Percentiles rank a stretch among this genome's conserved stretches.
phyloP scores from a whole-genome alignment of 2,888 invertebrate genomes.

The Altica lythri region DNA sequence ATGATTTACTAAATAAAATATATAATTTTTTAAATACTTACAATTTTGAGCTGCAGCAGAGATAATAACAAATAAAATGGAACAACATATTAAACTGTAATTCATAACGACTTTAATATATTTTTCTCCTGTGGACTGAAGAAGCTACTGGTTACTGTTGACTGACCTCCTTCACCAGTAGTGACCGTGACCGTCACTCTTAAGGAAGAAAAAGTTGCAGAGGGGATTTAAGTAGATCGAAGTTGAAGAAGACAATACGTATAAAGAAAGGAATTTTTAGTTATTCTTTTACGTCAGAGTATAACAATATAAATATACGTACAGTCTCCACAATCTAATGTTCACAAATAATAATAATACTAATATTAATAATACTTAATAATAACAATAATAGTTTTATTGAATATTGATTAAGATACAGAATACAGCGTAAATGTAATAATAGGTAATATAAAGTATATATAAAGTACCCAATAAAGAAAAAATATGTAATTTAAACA shows the following conservation, averaged over 20 bases:
- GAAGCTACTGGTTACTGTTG: conserved; percentile 23
- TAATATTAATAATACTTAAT: no score
- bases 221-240: conserved; percentile 28
- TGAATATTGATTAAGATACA: no score
- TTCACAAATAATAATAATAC: no score
- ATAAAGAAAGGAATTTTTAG: background rate
- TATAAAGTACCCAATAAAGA: no score
- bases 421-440: no score
- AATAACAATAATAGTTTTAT: no score
- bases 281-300: background rate
- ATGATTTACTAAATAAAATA: no score
- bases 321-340: no score
- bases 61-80: conserved; percentile 11
- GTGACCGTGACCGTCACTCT: conserved; percentile 33
- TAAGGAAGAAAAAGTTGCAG: conserved; percentile 23
- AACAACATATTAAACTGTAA: conserved; percentile 15
- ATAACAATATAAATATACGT: no score
- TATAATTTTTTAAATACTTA: conserved; percentile 27
- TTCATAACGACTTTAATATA: conserved; percentile 14
- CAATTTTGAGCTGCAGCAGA: conserved; percentile 22
- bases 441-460: no score
- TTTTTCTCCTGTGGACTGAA: conserved; percentile 8
- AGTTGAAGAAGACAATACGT: conserved; percentile 11
- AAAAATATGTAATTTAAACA: no score
- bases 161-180: conserved; percentile 30